phyloP scores from a whole-genome alignment of 1,140 invertebrate genomes.

The Drosophila oshimai region DNA sequence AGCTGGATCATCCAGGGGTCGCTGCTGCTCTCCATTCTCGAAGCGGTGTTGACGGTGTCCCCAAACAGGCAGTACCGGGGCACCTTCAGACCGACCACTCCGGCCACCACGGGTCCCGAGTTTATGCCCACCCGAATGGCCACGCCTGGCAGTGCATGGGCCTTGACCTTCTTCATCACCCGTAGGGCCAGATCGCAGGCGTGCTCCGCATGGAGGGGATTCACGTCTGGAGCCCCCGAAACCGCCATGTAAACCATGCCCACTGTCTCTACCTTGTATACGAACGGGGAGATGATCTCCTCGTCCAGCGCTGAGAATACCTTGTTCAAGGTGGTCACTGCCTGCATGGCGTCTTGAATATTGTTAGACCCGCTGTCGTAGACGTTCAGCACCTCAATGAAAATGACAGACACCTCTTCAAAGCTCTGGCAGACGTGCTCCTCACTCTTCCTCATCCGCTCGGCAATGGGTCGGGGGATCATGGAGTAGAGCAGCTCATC shows the following conservation, averaged over 20 bases:
- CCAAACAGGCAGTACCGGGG: slow-evolving; percentile 92
- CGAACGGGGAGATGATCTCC: slow-evolving; percentile 75
- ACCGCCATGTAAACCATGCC: slow-evolving; percentile 94
- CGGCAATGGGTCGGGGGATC: slow-evolving; percentile 91
- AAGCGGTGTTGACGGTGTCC: slow-evolving; percentile 94
- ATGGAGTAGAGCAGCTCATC: slow-evolving; percentile 96
- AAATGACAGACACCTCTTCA: slow-evolving; percentile 84
- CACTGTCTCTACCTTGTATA: slow-evolving; percentile 91
- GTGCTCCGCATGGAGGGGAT: slow-evolving; percentile 89
- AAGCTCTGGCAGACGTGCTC: slow-evolving; percentile 88
- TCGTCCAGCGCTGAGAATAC: slow-evolving; percentile 92
- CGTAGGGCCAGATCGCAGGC: slow-evolving; percentile 90
- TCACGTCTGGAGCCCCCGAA: slow-evolving; percentile 91
- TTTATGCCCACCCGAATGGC: slow-evolving; percentile 88
- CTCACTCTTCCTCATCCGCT: slow-evolving; percentile 86
- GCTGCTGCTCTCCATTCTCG: slow-evolving; percentile 88
- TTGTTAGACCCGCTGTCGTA: slow-evolving; percentile 70
- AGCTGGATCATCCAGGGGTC: slow-evolving; percentile 82
- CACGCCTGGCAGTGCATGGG: slow-evolving; percentile 85
- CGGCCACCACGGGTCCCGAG: slow-evolving; percentile 89
- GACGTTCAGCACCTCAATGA: slow-evolving; percentile 83
- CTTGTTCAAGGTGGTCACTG: slow-evolving; percentile 92
- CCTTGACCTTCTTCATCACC: slow-evolving; percentile 86
- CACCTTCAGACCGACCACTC: slow-evolving; percentile 90
- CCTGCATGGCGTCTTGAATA: slow-evolving; percentile 90